Conservation (phyloP, 2,113 vertebrate species). For the Zosterops japonicus region DNA sequence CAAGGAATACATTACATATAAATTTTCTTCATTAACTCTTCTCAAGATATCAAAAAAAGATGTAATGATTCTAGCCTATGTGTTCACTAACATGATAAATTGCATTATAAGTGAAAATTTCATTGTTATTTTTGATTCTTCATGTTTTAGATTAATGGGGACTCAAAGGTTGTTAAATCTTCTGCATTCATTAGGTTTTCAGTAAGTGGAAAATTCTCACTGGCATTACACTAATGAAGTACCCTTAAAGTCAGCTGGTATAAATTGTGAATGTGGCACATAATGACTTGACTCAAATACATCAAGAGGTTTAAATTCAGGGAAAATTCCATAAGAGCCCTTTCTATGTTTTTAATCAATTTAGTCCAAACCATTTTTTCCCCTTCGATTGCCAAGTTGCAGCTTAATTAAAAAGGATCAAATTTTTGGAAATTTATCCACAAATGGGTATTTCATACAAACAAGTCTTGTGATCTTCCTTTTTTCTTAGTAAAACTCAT, state of each 20-base stretch:
- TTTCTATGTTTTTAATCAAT: not conserved
- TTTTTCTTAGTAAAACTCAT: not conserved
- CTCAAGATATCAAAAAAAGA: not conserved
- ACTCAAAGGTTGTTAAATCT: not conserved
- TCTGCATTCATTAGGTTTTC: not conserved
- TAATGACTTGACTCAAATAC: not conserved
- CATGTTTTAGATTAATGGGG: not conserved
- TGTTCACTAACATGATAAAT: not conserved
- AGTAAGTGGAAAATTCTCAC: not conserved
- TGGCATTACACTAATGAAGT: not conserved
- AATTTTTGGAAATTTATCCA: not conserved
- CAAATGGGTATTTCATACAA: not conserved
- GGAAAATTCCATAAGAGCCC: not conserved
- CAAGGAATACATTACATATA: not conserved
- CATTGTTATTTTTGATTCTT: not conserved
- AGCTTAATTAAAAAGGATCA: conserved; percentile 14
- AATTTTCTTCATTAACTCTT: not conserved
- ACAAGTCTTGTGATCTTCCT: not conserved
- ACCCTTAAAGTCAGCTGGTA: conserved; percentile 18
- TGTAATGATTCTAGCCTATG: not conserved
- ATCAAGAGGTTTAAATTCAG: not conserved
- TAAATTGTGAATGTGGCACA: not conserved
- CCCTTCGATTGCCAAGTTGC: not conserved
- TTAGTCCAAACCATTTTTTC: not conserved
- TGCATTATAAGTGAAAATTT: not conserved